Conservation (phyloP, 2,113 vertebrate species). For the Balaenoptera acutorostrata region DNA sequence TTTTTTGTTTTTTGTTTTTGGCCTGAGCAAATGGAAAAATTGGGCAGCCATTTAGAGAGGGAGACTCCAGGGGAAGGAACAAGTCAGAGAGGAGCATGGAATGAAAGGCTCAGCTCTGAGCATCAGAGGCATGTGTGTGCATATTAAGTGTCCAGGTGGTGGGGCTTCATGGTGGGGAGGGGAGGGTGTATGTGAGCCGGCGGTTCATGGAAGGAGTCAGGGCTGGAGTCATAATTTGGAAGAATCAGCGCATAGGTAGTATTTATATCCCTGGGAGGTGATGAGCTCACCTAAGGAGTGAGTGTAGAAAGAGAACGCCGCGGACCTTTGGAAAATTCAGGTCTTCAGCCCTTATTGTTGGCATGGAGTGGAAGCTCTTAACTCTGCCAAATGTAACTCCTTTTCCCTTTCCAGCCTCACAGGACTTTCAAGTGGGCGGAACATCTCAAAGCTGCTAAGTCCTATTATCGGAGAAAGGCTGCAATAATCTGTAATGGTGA, state of each 20-base stretch:
- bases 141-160: too few species aligned
- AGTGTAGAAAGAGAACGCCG: not conserved
- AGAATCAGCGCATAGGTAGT: not conserved
- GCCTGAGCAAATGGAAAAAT: not conserved
- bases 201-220: not conserved
- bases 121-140: fast-evolving
- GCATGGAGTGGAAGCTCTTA: not conserved
- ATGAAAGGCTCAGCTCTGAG: not conserved
- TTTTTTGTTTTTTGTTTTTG: not conserved
- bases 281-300: not conserved
- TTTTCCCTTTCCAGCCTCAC: not conserved
- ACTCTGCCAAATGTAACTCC: not conserved
- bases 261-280: not conserved
- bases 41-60: not conserved
- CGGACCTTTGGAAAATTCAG: not conserved
- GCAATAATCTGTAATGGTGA: not conserved
- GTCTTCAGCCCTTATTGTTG: not conserved
- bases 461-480: not conserved
- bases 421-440: not conserved
- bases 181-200: fast-evolving
- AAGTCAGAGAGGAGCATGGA: not conserved
- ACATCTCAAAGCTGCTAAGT: not conserved
- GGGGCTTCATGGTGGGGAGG: not conserved
- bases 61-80: not conserved
- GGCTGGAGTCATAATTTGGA: not conserved